Percentiles rank a stretch among this genome's conserved stretches.
phyloP scores from a whole-genome alignment of 2,113 vertebrate species.

The Gallinago paraguaiae region DNA sequence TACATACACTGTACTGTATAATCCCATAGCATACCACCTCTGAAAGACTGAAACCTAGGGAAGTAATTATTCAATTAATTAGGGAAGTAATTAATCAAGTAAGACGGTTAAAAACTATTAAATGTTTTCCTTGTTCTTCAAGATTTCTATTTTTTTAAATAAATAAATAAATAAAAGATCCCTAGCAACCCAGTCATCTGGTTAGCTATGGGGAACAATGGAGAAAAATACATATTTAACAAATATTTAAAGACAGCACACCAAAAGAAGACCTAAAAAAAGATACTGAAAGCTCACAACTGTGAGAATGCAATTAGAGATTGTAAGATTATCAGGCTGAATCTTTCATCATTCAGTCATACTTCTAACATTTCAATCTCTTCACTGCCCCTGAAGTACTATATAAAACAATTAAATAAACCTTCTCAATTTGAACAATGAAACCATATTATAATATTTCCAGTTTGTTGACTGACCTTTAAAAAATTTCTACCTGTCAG shows the following conservation, averaged over 20 bases:
- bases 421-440: not conserved
- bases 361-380: not conserved
- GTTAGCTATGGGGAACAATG: not conserved
- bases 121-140: conserved; percentile 49
- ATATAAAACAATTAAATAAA: conserved; percentile 30
- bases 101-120: conserved; percentile 64
- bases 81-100: not conserved
- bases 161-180: not conserved
- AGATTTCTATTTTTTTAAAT: not conserved
- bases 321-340: not conserved
- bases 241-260: conserved; percentile 7
- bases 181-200: conserved; percentile 32
- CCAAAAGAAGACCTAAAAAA: not conserved
- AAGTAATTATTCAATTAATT: conserved; percentile 36
- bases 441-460: not conserved
- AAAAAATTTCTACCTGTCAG: not conserved
- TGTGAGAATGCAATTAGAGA: not conserved
- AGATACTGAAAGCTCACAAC: not conserved
- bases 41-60: conserved; percentile 36
- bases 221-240: not conserved
- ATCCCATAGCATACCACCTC: conserved; percentile 16
- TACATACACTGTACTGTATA: conserved; percentile 31
- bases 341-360: not conserved
- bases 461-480: not conserved
- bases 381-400: not conserved